Base-by-base conservation (phyloP, 2,888 invertebrate species). In the Branchipolynoe longqiensis region DNA sequence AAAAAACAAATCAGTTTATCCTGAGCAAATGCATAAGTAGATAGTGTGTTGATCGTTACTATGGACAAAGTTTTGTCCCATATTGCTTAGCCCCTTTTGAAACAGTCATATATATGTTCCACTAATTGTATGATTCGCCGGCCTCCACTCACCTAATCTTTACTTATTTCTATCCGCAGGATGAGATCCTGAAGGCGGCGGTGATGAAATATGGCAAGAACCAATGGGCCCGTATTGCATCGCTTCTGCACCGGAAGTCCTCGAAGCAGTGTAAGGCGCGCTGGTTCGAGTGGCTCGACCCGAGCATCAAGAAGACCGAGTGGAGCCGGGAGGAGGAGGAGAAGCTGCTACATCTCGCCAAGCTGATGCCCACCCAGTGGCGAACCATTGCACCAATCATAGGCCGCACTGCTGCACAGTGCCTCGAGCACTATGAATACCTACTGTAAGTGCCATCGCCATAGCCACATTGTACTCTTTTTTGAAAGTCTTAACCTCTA, bases 191-290 rank as follows among this genome's bases (percentile, higher is more conserved):
- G 87, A 99, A 99, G 95, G 99, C 99, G 86, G 99, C 99, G 94
- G 99, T 99, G 86, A 99, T 99, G 99, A 99, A 99, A 96, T 99
- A 99, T 97, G 99, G 99, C 90, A 99, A 99, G 95, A 99, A 99
- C 94, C 99, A 99, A 93, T 99, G 99, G 99, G 98, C 98, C 84
- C 97, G 99, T 92, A 99, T 99, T 93, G 99, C 99, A 38, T 99
- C 99, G 0, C 94, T 99, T 86, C 95, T 99, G 41, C 99, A 99
- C 94, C 95, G 99, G 91, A 99, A 99, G 94, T 99, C 99, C 0
- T 99, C 99, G 0, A 99, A 99, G 94, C 99, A 99, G 94, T 99
- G 99, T 94, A 99, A 99, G 94, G 98, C 99, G 28, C 96, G 99
- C 90, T 99, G 99, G 99, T 99, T 98, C 94, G 99, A 99, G 92